Base-by-base conservation (phyloP, 2,113 vertebrate species). In the Cichladusa arquata region DNA sequence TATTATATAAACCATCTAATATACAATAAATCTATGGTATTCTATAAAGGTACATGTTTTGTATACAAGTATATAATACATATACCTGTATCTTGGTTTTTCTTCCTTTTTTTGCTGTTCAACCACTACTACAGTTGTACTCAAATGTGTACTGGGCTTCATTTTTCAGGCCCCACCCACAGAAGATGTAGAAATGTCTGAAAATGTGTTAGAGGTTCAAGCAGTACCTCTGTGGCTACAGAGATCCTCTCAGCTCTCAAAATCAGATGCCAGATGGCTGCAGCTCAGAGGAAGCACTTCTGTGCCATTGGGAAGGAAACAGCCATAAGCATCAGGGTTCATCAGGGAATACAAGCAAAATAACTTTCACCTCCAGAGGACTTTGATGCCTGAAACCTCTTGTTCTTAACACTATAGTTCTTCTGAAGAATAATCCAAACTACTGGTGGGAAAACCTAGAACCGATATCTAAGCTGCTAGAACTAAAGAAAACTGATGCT, bases 401-500 rank as follows among this genome's bases (percentile, higher is more conserved):
- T 40, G 29, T 79, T 72, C 1, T 5, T 79, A 47, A 50, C 57
- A 7, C 38, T 86, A 15, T 14, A 48, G 69, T 40, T 60, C 13
- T 64, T 53, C 62, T 53, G 53, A 86, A 91, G 22, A 94, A 79
- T 19, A 84, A n/a, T 57, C 48, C 57, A 79, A 74, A 53, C n/a
- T 51, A 19, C 28, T 8, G 4, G 5, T 36, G 28, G 19, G 36
- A 60, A 81, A 86, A 65, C 19, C 22, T 67, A 19, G n/a, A 50
- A 54, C 56, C 71, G 24, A 5, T 81, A 61, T 38, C 42, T 93
- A 62, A 61, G 18, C 31, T 45, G 23, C 53, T 56, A 76, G 44
- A 28, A 53, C 4, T 51, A 22, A 87, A 53, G 25, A 70, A 65
- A 73, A 57, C 17, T 42, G 29, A 29, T 54, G 18, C 28, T 88